Base-by-base conservation (phyloP, 2,113 vertebrate genomes). In the Cygnus buccinator region DNA sequence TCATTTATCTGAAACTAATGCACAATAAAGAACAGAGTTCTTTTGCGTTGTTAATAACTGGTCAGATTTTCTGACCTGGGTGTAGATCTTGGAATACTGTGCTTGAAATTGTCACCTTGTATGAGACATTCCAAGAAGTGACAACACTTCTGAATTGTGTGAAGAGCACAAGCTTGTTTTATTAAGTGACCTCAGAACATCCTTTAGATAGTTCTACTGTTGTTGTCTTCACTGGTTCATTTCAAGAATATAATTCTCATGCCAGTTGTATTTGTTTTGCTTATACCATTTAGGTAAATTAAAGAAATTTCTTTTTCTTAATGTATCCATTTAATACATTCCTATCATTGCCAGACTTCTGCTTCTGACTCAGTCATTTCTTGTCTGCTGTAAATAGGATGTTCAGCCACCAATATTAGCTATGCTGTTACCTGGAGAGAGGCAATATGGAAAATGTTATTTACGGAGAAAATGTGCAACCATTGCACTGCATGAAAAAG, bases 91-190 rank as follows among this genome's bases (percentile, higher is more conserved):
- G 65, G 41, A 25, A 54, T 70, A 20, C 84, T 87, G 33, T 89
- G 54, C 78, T 89, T 87, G 48, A 93, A 84, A 65, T 79, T 76
- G 63, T 88, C 77, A 73, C 87, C 79, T 93, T 91, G 33, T 55
- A n/a, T 85, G 39, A 93, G 81, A 66, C 44, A 44, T 74, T 95
- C 75, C 90, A 91, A 91, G 90, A 91, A 91, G 93, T 63, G 87
- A 66, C 82, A 83, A 44, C 58, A 37, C 58, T 68, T 83, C 50
- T 80, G 78, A 94, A 91, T 74, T 73, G 58, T 85, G 67, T 76
- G 84, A 94, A 80, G 58, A 91, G 41, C 82, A 88, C 71, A 10
- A 46, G 39, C 50, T 79, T n/a, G 12, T 89, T 44, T 74, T 84
- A 21, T 43, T 74, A 59, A 16, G 23, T 85, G 71, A 85, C 67